These are phyloP conservation scores for Coracopsis vasa DNA, from an alignment of 2,113 vertebrate genomes.

Conservation along the genomic window DNA sequence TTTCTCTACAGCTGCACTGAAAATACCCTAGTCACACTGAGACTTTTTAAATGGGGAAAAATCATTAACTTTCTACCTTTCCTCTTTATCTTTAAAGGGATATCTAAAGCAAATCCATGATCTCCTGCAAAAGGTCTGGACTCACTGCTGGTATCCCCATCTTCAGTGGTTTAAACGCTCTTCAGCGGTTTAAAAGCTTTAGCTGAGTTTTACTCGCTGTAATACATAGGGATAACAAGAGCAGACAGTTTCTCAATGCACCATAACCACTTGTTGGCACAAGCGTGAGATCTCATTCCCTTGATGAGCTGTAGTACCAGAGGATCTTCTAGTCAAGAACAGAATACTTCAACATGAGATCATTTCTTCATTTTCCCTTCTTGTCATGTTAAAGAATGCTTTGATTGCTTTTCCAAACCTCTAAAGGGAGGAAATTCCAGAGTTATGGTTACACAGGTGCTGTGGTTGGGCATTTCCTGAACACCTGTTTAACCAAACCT, in stretches of 20 bases:
- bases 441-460: slow-evolving; percentile 5
- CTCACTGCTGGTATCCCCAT: background rate
- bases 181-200: background rate
- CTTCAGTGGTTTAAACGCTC: too few relatives aligned
- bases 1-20: background rate
- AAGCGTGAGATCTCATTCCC: background rate
- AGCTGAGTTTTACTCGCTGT: background rate
- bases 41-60: background rate
- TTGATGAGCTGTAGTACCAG: background rate
- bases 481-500: background rate
- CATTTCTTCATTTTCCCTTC: background rate
- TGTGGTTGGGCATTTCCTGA: slow-evolving; percentile 5
- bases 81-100: background rate
- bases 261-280: background rate
- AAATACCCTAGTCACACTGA: background rate
- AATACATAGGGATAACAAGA: background rate
- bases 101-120: background rate
- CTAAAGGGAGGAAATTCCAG: slow-evolving; percentile 3
- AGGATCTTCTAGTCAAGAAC: background rate
- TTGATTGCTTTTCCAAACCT: slow-evolving; percentile 29
- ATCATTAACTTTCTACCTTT: background rate
- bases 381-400: background rate
- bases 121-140: background rate
- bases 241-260: background rate
- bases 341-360: background rate